These are phyloP conservation scores for Aphidius gifuensis DNA, from an alignment of 1,140 invertebrate species.

Conservation along the genomic window DNA sequence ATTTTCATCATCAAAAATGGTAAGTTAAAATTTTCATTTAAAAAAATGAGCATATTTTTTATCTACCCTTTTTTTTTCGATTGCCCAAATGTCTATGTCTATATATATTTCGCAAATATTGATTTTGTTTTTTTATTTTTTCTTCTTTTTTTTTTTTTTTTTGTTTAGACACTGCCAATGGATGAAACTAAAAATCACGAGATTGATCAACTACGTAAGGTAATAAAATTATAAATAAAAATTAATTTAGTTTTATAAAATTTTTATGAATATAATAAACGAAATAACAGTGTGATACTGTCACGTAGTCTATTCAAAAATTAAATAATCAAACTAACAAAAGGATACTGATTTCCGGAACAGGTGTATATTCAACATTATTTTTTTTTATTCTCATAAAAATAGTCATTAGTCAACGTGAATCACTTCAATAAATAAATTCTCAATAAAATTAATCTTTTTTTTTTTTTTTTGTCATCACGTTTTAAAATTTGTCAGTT, in stretches of 20 bases:
- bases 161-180: conserved; percentile 23
- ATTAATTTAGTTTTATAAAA: neutral
- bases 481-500: too few relatives aligned
- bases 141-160: neutral
- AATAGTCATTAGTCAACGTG: neutral
- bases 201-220: conserved; percentile 40
- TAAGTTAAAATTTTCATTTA: too few relatives aligned
- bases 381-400: conserved; percentile 1
- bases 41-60: too few relatives aligned
- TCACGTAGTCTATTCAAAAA: neutral
- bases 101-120: too few relatives aligned
- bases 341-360: conserved; percentile 21
- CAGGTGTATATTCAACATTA: conserved; percentile 15
- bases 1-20: too few relatives aligned
- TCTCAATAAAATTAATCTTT: too few relatives aligned
- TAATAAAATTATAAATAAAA: conserved; percentile 23
- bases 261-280: conserved; percentile 5
- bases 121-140: too few relatives aligned
- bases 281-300: neutral
- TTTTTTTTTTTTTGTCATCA: too few relatives aligned
- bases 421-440: too few relatives aligned
- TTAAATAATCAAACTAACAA: neutral
- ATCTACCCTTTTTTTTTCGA: too few relatives aligned
- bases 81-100: too few relatives aligned
- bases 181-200: conserved; percentile 29